A percentile compares a stretch with the other conserved stretches of the same genome.
These are phyloP conservation scores for Thymelicus acteon DNA, from an alignment of 2,888 invertebrate genomes.

Conservation along the genomic window DNA sequence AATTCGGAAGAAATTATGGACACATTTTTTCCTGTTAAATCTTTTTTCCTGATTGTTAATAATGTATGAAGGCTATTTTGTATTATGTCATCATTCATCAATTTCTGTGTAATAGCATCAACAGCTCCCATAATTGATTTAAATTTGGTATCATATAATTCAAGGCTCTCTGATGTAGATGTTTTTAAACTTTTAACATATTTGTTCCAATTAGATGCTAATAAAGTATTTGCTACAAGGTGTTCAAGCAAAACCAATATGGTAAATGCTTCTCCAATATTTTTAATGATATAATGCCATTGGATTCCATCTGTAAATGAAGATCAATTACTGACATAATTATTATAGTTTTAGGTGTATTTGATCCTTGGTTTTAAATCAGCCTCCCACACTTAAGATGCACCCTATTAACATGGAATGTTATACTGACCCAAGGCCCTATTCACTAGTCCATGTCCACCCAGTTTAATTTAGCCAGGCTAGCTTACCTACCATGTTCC, in stretches of 20 bases:
- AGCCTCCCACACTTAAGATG: too few species aligned
- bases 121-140: conserved; percentile 89
- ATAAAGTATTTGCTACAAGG: conserved; percentile 71
- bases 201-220: conserved; percentile 88
- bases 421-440: too few species aligned
- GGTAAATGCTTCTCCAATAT: conserved; percentile 88
- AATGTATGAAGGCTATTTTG: conserved; percentile 81
- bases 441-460: too few species aligned
- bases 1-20: conserved; percentile 85
- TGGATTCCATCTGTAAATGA: conserved; percentile 73
- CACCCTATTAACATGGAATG: too few species aligned
- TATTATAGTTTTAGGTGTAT: too few species aligned
- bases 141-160: conserved; percentile 86
- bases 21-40: conserved; percentile 76
- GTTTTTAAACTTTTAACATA: conserved; percentile 91
- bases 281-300: conserved; percentile 78
- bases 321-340: not conserved
- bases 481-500: too few species aligned
- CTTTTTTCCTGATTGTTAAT: conserved; percentile 66
- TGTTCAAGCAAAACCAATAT: conserved; percentile 88
- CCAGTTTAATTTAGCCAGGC: too few species aligned
- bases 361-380: too few species aligned
- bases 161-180: conserved; percentile 86
- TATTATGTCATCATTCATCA: conserved; percentile 89
- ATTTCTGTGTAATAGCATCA: conserved; percentile 87